Conservation (phyloP, 2,113 vertebrate genomes). For the Aegypius monachus region DNA sequence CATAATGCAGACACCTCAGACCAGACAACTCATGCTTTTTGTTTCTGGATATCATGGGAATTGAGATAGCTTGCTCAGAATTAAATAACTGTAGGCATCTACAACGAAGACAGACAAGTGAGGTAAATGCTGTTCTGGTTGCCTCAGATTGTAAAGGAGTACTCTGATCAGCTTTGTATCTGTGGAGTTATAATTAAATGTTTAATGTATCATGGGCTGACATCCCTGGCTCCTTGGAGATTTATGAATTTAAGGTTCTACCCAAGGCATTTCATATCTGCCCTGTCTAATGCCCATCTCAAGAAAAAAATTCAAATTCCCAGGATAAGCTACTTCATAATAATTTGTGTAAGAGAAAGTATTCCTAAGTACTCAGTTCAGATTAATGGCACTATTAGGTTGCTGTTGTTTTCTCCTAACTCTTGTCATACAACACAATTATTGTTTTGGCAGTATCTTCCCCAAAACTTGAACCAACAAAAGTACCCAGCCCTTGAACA, state of each 20-base stretch:
- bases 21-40: not conserved
- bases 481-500: not conserved
- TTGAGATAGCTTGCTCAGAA: not conserved
- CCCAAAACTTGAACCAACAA: not conserved
- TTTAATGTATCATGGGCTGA: not conserved
- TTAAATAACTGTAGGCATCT: no score
- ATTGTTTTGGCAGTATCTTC: not conserved
- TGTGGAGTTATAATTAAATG: not conserved
- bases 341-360: not conserved
- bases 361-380: not conserved
- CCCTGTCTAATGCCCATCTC: not conserved
- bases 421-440: not conserved
- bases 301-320: not conserved
- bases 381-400: not conserved
- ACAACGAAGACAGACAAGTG: no score
- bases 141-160: not conserved
- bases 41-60: not conserved
- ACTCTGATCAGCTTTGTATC: not conserved
- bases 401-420: not conserved
- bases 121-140: not conserved
- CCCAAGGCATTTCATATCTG: not conserved
- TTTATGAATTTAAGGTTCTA: not conserved
- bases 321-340: not conserved
- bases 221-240: not conserved
- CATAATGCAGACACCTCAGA: not conserved